Percentiles rank a stretch among this genome's conserved stretches.
Conservation (phyloP, 2,797 vertebrate species). For the Halcyon smyrnensis region DNA sequence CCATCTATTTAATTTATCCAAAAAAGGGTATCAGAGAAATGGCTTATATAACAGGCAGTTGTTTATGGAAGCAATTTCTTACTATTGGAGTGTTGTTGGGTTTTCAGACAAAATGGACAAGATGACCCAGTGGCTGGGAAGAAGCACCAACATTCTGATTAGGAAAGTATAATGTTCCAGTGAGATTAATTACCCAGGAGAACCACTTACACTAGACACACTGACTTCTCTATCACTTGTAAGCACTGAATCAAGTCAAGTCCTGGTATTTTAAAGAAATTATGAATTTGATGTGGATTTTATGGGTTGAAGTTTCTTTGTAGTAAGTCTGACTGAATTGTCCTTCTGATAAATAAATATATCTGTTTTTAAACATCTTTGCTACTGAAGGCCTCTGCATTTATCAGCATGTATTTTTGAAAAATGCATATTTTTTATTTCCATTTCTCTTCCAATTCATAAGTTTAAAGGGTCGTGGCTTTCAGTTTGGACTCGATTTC, state of each 20-base stretch:
- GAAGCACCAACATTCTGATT: background rate
- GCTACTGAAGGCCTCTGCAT: too few species aligned
- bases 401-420: background rate
- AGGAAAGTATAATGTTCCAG: background rate
- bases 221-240: background rate
- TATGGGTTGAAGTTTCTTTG: background rate
- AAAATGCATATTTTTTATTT: background rate
- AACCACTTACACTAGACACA: background rate
- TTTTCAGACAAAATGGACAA: background rate
- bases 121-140: accelerated
- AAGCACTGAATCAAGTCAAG: background rate
- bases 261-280: background rate
- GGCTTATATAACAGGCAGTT: background rate
- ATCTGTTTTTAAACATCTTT: too few species aligned
- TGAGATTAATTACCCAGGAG: background rate
- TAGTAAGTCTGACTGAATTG: background rate
- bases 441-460: background rate
- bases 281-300: background rate
- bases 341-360: background rate
- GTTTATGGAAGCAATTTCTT: background rate
- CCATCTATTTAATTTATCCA: background rate
- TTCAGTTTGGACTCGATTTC: background rate
- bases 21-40: background rate
- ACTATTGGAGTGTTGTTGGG: background rate
- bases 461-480: background rate